Evolutionary conservation across 2,113 vertebrate species (phyloP).

Genomic region (Andinoacara biseriatus): DNA sequence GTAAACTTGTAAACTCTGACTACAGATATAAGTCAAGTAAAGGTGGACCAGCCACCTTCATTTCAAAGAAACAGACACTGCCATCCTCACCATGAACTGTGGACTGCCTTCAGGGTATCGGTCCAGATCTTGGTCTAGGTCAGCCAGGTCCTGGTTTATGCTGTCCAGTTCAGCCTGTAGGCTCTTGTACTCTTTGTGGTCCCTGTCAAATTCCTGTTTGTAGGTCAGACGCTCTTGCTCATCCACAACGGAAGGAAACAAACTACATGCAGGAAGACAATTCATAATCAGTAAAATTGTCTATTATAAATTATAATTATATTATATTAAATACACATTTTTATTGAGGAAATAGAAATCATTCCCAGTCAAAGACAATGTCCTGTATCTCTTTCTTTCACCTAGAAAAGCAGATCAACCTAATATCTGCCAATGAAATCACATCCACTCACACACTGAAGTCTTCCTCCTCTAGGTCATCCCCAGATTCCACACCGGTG

Average conservation of each 20-base stretch:
- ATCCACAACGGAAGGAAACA: constrained; percentile 79
- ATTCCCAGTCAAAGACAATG: background rate
- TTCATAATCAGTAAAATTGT: background rate
- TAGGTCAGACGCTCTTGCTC: constrained; percentile 80
- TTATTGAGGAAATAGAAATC: background rate
- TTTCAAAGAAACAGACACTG: background rate
- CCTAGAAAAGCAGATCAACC: background rate
- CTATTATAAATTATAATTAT: too few relatives aligned
- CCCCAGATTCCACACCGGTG: constrained; percentile 84
- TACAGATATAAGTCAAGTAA: background rate
- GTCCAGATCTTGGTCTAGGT: constrained; percentile 79
- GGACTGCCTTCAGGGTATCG: constrained; percentile 77
- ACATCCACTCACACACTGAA: constrained; percentile 80
- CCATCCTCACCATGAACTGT: constrained; percentile 80
- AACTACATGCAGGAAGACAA: constrained; percentile 52
- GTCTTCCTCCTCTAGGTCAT: constrained; percentile 86
- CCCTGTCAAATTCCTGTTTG: constrained; percentile 83
- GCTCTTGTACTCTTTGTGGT: constrained; percentile 83
- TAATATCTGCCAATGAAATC: background rate
- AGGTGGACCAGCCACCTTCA: background rate
- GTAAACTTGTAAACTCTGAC: background rate
- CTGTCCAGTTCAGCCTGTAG: constrained; percentile 84
- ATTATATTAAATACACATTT: too few relatives aligned
- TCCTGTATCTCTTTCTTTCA: background rate
- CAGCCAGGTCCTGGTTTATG: constrained; percentile 78